These are phyloP conservation scores for Cheirogaleus medius DNA, from an alignment of 2,113 vertebrate genomes.

Conservation along the genomic window DNA sequence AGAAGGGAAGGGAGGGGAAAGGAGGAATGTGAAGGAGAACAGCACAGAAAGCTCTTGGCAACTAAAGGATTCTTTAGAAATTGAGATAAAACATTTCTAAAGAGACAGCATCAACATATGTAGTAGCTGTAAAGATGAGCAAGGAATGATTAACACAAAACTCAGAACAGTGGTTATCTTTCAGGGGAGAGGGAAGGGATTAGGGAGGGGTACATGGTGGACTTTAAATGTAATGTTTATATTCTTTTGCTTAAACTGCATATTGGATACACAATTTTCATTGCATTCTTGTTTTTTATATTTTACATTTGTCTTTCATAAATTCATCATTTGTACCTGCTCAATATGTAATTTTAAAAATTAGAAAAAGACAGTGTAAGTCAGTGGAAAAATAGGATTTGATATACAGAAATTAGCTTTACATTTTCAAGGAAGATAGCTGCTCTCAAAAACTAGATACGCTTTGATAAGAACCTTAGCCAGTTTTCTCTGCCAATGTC, in stretches of 20 bases:
- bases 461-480: background rate
- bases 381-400: constrained; percentile 33
- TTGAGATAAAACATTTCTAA: constrained; percentile 40
- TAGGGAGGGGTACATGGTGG: background rate
- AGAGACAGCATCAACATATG: background rate
- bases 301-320: background rate
- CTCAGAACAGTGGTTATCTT: background rate
- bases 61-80: constrained; percentile 41
- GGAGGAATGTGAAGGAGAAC: background rate
- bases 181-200: background rate
- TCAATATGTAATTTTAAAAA: constrained; percentile 19
- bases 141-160: constrained; percentile 35
- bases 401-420: constrained; percentile 23
- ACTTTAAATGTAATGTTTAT: background rate
- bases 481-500: background rate
- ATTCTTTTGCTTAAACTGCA: constrained; percentile 13
- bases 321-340: background rate
- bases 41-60: background rate
- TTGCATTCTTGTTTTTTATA: background rate
- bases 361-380: background rate
- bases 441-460: background rate
- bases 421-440: background rate
- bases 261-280: background rate
- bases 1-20: background rate
- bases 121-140: constrained; percentile 19